A percentile compares a stretch with the other conserved stretches of the same genome.
phyloP scores from a whole-genome alignment of 2,888 invertebrate genomes.

The Plemyria rubiginata region DNA sequence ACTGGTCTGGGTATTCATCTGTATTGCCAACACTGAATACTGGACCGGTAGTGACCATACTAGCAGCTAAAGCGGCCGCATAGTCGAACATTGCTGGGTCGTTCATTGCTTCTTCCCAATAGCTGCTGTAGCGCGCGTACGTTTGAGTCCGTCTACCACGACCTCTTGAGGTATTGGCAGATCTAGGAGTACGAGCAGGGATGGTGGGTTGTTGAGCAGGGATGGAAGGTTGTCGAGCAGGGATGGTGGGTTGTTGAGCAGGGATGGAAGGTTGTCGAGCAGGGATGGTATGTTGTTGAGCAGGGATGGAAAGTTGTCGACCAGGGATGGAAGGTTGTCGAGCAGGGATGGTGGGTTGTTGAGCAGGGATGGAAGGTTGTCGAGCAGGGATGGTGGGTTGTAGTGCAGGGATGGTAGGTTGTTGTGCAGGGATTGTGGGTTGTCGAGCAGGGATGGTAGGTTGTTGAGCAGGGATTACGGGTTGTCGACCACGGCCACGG shows the following conservation, averaged over 20 bases:
- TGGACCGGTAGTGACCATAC: slow-evolving; percentile 33
- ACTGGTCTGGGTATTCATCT: slow-evolving; percentile 66
- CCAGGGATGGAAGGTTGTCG: too few relatives aligned
- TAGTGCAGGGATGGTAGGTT: neutral
- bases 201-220: neutral
- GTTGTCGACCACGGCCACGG: neutral
- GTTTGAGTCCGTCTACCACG: too few relatives aligned
- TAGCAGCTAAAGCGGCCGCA: slow-evolving; percentile 9
- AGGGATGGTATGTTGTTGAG: neutral
- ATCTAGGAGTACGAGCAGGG: too few relatives aligned
- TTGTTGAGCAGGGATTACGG: neutral
- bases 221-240: too few relatives aligned
- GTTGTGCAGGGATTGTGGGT: too few relatives aligned
- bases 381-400: neutral
- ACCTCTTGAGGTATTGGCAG: too few relatives aligned
- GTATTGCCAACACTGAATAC: slow-evolving; percentile 68
- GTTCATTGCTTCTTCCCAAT: neutral
- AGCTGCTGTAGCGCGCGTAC: neutral
- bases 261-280: too few relatives aligned
- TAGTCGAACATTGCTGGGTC: slow-evolving; percentile 11
- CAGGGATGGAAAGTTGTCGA: too few relatives aligned
- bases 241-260: neutral
- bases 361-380: too few relatives aligned
- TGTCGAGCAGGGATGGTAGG: neutral
- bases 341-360: neutral